Percentiles rank a stretch among this genome's conserved stretches.
phyloP scores from a whole-genome alignment of 2,888 invertebrate species.

The Dendrolimus pini region DNA sequence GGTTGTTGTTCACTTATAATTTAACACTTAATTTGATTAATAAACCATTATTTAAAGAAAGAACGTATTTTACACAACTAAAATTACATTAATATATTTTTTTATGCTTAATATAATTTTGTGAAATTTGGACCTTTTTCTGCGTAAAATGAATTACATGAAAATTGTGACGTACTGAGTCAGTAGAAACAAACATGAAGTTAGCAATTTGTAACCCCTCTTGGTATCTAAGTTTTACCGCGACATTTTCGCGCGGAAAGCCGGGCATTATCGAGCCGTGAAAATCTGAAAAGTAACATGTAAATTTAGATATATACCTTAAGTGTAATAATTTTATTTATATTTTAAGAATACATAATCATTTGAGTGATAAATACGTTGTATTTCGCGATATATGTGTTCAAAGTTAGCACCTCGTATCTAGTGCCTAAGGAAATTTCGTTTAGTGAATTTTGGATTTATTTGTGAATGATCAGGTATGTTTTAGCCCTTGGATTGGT shows the following conservation, averaged over 20 bases:
- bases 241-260: constrained; percentile 78
- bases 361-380: constrained; percentile 31
- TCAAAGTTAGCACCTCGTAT: constrained; percentile 30
- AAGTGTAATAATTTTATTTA: constrained; percentile 31
- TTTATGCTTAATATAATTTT: too few relatives aligned
- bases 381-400: constrained; percentile 33
- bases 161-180: constrained; percentile 50
- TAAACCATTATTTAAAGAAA: too few relatives aligned
- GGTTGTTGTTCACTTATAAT: too few relatives aligned
- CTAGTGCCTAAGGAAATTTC: constrained; percentile 47
- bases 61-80: too few relatives aligned
- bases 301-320: constrained; percentile 32
- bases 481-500: constrained; percentile 28
- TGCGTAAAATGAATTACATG: constrained; percentile 32
- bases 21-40: too few relatives aligned
- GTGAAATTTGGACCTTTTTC: constrained; percentile 4
- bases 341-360: constrained; percentile 32
- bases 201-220: constrained; percentile 44
- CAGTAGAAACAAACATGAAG: constrained; percentile 74
- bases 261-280: constrained; percentile 75
- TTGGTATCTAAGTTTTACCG: constrained; percentile 64
- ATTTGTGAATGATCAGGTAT: constrained; percentile 74
- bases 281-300: constrained; percentile 62
- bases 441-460: constrained; percentile 48
- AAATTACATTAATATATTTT: too few relatives aligned